Evolutionary conservation across 2,113 vertebrate species (phyloP).

Genomic region (Odontesthes bonariensis): DNA sequence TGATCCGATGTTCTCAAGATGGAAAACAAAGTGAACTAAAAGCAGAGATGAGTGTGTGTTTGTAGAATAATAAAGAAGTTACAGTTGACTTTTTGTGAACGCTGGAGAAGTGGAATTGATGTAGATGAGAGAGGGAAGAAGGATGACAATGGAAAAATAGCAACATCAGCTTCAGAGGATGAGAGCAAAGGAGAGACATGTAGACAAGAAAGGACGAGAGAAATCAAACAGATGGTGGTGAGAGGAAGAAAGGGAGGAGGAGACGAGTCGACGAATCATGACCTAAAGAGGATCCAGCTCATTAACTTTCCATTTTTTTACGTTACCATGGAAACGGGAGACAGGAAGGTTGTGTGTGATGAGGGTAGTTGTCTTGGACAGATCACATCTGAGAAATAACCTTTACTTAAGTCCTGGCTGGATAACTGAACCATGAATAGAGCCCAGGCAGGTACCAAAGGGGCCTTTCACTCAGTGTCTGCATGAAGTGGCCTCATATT

Average conservation of each 20-base stretch:
- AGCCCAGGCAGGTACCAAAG: background rate
- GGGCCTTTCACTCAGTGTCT: background rate
- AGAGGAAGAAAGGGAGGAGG: background rate
- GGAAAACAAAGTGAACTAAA: background rate
- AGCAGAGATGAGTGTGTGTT: background rate
- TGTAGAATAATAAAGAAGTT: background rate
- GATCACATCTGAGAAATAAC: background rate
- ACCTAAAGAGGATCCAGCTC: conserved; percentile 21
- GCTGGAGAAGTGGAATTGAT: background rate
- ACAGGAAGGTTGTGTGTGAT: background rate
- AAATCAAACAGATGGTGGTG: background rate
- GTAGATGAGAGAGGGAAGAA: background rate
- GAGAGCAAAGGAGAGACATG: background rate
- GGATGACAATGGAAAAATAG: background rate
- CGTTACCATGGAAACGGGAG: background rate
- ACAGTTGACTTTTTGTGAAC: background rate
- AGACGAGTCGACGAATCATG: background rate
- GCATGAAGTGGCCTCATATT: background rate
- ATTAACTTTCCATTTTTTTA: conserved; percentile 8
- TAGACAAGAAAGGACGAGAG: background rate
- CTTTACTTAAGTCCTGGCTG: conserved; percentile 6
- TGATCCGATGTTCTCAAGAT: background rate
- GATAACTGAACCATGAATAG: background rate
- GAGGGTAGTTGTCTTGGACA: conserved; percentile 14
- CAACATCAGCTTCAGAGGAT: background rate